Evolutionary conservation across 2,113 vertebrate genomes (phyloP), one percentile per base, ranked within the genome.

Genomic region (Pteropus alecto): DNA sequence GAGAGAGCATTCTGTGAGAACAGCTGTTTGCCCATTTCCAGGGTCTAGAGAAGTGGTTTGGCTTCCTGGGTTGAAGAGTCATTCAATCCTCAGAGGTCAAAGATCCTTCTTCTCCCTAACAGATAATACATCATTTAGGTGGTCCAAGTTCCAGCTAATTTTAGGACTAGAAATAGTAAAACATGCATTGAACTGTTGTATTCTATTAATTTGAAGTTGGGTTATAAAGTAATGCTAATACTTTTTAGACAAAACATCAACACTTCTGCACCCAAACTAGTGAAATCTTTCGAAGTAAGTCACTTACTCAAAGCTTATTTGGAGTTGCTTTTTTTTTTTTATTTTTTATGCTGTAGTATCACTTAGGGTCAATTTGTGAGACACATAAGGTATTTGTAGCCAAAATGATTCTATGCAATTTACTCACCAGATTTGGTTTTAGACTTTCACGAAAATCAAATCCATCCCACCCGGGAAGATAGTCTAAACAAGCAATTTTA

Each of bases 351-450:
- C 4, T 63, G 38, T 56, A 30, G 38, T 38, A 85, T 87, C 43
- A 61, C 58, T 46, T 83, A 22, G n/a, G 78, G 51, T 84, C 67
- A 92, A 14, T 97, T 92, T 93, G 12, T 79, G 51, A 58, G 63
- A 48, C 33, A 19, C 2, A 19, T 6, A 93, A 90, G 71, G 16
- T 82, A 89, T 33, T 58, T 92, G 74, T n/a, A 74, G 43, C 43
- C 87, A 87, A 79, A 91, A 93, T 84, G 78, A 94, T 94, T 78
- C 78, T 54, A 83, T 58, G 58, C 58, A 96, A 93, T 93, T 92
- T 93, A 91, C 48, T 82, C 33, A 83, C 41, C 21, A 94, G 77
- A 93, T 70, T 85, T 91, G 56, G 19, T 78, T 94, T 92, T 56
- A 35, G 33, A 48, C 21, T 95, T 94, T 82, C 60, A 28, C 21